Base-by-base conservation (phyloP, 2,888 invertebrate genomes). In the Drosophila nr. perissopoda region DNA sequence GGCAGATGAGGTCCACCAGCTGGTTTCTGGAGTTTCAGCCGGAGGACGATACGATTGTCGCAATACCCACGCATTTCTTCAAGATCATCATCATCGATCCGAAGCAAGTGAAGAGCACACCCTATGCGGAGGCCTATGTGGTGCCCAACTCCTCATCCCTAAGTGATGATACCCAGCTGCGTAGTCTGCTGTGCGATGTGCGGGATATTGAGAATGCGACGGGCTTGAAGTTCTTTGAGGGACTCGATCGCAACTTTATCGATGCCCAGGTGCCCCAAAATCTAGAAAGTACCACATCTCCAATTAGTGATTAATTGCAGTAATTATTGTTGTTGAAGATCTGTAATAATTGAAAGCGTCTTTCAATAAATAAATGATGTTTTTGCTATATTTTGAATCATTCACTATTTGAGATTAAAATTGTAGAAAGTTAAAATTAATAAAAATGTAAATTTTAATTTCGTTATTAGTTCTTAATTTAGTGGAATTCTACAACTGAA, bases 51-150 rank as follows among this genome's bases (percentile, higher is more conserved):
- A 38, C 59, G 6, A 78, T 90, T 57, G 84, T 90, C 5, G 90
- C 90, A 0, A 69, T 87, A 42, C 90, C 87, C 8, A 90, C 87
- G 11, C 87, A 87, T 36, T 87, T 84, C 63, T 87, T 80, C 31
- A 87, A 90, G 58, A 70, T 87, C 7, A 34, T 87, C n/a, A 75
- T 90, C 10, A 63, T 87, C 16, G 90, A 87, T 65, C 62, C 79
- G 3, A 77, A 69, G 48, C 56, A 66, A 1, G 11, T 21, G 1
- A 51, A 69, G n/a, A n/a, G 38, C 1, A 48, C 69, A 13, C 89
- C 87, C 2, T 90, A 89, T 58, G 90, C 90, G 0, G 87, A 87
- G 61, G 82, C 90, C 1, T 87, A 79, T 71, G 87, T 90, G 4
- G 31, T 87, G 38, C 87, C 87, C 4, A 87, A 87, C 42, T 7